A percentile compares a stretch with the other conserved stretches of the same genome.
Evolutionary conservation across 2,888 invertebrate genomes (phyloP).

Genomic region (Tiphia femorata): DNA sequence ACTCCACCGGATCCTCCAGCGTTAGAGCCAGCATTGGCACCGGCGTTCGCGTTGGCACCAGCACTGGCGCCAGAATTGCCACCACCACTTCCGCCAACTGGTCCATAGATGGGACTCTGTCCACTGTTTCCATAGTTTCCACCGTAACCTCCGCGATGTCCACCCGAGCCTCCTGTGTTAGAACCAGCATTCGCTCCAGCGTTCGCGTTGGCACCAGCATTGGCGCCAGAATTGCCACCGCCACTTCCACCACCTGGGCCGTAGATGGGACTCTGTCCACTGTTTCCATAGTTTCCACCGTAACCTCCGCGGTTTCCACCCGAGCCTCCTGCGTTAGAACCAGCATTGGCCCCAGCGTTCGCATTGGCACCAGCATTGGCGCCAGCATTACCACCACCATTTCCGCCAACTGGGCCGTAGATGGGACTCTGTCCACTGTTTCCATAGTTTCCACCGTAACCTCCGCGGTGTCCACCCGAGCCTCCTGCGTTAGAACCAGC

Average conservation of each 20-base stretch:
- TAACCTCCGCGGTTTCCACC: constrained; percentile 1
- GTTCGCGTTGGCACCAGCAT: constrained; percentile 26
- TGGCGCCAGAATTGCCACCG: constrained; percentile 3
- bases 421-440: no score
- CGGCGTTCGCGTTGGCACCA: constrained; percentile 16
- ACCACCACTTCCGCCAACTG: constrained; percentile 4
- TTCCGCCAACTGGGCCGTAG: no score
- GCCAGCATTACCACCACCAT: constrained; percentile 12
- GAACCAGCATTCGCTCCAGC: constrained; percentile 16
- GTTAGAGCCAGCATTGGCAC: constrained; percentile 17
- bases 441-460: no score
- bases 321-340: constrained; percentile 10
- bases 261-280: not conserved
- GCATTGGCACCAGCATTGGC: no score
- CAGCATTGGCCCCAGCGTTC: constrained; percentile 15
- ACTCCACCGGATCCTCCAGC: constrained; percentile 15
- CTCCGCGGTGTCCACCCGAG: constrained; percentile 16
- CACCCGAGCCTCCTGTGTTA: constrained; percentile 13
- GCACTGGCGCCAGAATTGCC: constrained; percentile 2
- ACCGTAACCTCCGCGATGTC: constrained; percentile 3
- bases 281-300: not conserved
- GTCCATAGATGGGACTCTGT: constrained; percentile 6
- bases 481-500: constrained; percentile 9
- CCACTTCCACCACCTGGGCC: constrained; percentile 3
- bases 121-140: constrained; percentile 9